Base-by-base conservation (phyloP, 2,888 invertebrate genomes). In the Bursaphelenchus okinawaensis region DNA sequence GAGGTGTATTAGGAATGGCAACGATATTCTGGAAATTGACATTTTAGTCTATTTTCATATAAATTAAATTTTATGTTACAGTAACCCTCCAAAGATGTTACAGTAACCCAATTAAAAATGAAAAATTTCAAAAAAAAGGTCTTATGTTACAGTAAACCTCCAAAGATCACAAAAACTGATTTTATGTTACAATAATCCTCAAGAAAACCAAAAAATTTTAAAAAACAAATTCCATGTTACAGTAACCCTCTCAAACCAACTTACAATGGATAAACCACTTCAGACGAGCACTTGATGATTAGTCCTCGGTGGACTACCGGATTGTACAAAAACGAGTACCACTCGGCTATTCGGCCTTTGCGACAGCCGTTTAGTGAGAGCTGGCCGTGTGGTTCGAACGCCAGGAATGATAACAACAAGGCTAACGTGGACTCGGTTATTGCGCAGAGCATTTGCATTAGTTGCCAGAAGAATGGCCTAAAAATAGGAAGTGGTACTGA, bases 271-370 rank as follows among this genome's bases (percentile, higher is more conserved):
- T 93, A 96, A 0, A 95, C 94, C 64, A 94, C 93, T 85, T 98
- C 96, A 82, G 96, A 93, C 0, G 95, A 93, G 84, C 96, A 98
- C 84, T 93, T 90, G 62, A 95, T 84, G 20, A 89, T 90, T 68
- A 89, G 88, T 65, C 90, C 90, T 84, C 93, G 95, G 84, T 93
- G 90, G 0, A 93, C 92, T 73, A 88, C 89, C 7, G 96, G 96
- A 85, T 98, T 98, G 81, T 93, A 88, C 68, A 96, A 87, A 73
- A 95, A 84, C 0, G 95, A 93, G 83, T 98, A 98, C 95, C 95
- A 98, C 85, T 98, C 96, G 0, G 92, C 89, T 23, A 96, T 85
- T 29, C 62, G 59, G 8, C 68, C 55, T 54, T 73, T 72, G 1
- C 61, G 51, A 56, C 79, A 79, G 50, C 88, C 88, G 64, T 88